These are phyloP conservation scores for Oopsacas minuta DNA, from an alignment of 37 sponge, comb jelly and placozoan species.

Conservation along the genomic window DNA sequence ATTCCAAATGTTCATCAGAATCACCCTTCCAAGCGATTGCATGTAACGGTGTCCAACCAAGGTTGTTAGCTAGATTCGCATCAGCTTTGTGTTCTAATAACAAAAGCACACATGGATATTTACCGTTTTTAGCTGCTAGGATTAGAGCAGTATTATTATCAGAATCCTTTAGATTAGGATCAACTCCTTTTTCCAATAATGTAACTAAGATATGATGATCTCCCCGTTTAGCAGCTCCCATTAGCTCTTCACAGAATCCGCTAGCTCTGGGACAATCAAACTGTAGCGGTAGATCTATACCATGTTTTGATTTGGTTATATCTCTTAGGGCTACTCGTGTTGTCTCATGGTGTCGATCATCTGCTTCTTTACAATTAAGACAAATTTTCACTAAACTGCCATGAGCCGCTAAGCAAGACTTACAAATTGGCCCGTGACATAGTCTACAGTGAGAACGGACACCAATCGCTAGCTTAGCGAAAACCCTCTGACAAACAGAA, in stretches of 20 bases:
- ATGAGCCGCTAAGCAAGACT: not conserved
- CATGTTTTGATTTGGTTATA: not conserved
- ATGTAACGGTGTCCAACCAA: not conserved
- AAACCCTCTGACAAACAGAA: not conserved
- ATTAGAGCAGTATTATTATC: not conserved
- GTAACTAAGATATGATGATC: not conserved
- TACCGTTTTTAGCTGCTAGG: not conserved
- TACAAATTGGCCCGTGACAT: not conserved
- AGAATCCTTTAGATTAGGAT: constrained; percentile 7
- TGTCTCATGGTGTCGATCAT: not conserved
- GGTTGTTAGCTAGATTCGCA: not conserved
- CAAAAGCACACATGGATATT: not conserved
- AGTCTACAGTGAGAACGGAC: not conserved
- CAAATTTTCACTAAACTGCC: not conserved
- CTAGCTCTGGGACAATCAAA: not conserved
- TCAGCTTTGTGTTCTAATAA: not conserved
- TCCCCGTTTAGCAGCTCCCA: not conserved
- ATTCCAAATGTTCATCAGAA: not conserved
- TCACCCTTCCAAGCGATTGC: constrained; percentile 5
- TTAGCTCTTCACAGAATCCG: not conserved
- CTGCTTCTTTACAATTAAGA: not conserved
- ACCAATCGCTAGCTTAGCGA: not conserved
- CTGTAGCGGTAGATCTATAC: not conserved
- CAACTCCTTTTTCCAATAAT: not conserved
- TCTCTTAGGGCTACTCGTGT: not conserved